Evolutionary conservation across 2,113 vertebrate genomes (phyloP).

Genomic region (Grammomys surdaster): DNA sequence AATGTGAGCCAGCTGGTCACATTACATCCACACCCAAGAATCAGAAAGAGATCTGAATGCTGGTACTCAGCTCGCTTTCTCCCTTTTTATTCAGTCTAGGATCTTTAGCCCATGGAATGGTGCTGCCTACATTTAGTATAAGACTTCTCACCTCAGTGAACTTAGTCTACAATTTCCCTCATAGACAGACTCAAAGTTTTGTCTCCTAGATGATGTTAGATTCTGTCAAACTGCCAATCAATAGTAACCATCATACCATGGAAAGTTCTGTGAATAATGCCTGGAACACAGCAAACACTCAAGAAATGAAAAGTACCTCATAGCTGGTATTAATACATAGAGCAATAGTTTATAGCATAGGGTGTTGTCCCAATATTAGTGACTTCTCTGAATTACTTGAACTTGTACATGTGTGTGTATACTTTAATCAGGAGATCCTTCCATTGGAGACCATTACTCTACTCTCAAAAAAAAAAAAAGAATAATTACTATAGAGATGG

Average conservation of each 20-base stretch:
- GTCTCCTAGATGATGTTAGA: not conserved
- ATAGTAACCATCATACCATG: not conserved
- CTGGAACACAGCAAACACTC: not conserved
- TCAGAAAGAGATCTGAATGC: not conserved
- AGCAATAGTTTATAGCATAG: not conserved
- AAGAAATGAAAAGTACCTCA: not conserved
- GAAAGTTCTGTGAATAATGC: not conserved
- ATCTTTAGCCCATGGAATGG: not conserved
- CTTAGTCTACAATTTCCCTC: too few species aligned
- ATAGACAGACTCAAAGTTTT: not conserved
- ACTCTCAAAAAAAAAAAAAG: conserved; percentile 25
- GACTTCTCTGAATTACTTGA: not conserved
- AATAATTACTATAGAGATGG: not conserved
- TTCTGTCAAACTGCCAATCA: not conserved
- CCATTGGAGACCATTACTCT: not conserved
- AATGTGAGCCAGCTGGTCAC: too few species aligned
- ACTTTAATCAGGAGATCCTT: not conserved
- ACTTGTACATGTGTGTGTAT: not conserved
- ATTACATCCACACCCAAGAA: not conserved
- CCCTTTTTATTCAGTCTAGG: not conserved
- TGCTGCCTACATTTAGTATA: not conserved
- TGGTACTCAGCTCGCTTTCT: not conserved
- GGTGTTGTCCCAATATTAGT: not conserved
- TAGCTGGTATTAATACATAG: not conserved
- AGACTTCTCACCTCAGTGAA: not conserved